A percentile compares a stretch with the other conserved stretches of the same genome.
phyloP scores from a whole-genome alignment of 2,113 vertebrate species.

The Pao palembangensis region DNA sequence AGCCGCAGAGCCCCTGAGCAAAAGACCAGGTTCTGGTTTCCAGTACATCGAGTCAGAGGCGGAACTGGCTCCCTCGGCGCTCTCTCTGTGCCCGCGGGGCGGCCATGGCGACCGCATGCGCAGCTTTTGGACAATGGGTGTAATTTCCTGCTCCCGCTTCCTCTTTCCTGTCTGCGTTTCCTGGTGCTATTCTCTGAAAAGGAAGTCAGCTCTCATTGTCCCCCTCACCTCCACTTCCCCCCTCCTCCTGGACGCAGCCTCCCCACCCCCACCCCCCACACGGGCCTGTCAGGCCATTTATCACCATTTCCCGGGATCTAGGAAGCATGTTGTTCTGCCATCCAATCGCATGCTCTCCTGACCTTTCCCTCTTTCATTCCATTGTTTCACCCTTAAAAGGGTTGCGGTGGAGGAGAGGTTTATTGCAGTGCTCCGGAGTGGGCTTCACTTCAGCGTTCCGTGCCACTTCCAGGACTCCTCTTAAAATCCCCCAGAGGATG shows the following conservation, averaged over 20 bases:
- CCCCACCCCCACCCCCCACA: slow-evolving; percentile 42
- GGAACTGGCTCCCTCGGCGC: slow-evolving; percentile 28
- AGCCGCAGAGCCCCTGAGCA: not conserved
- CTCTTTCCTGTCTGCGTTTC: slow-evolving; percentile 73
- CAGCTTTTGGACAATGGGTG: slow-evolving; percentile 67
- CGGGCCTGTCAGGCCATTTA: slow-evolving; percentile 52
- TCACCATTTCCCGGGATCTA: slow-evolving; percentile 63
- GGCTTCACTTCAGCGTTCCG: slow-evolving; percentile 14
- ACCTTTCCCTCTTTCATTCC: slow-evolving; percentile 54
- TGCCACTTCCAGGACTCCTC: slow-evolving; percentile 44
- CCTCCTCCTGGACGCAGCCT: slow-evolving; percentile 23
- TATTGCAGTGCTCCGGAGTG: slow-evolving; percentile 28
- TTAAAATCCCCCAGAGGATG: slow-evolving; percentile 40
- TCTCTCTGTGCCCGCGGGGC: slow-evolving; percentile 41
- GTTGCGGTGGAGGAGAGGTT: slow-evolving; percentile 45
- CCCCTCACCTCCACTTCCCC: not conserved
- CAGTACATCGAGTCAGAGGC: slow-evolving; percentile 13
- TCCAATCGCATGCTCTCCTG: slow-evolving; percentile 53
- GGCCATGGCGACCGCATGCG: slow-evolving; percentile 43
- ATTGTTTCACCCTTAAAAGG: slow-evolving; percentile 56
- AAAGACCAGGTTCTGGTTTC: slow-evolving; percentile 27
- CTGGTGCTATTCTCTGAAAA: slow-evolving; percentile 66
- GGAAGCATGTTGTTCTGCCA: slow-evolving; percentile 49
- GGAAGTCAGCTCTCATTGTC: slow-evolving; percentile 46
- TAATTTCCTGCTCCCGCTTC: slow-evolving; percentile 72